Conservation (phyloP, 2,113 vertebrate species). For the Ascaphus truei region DNA sequence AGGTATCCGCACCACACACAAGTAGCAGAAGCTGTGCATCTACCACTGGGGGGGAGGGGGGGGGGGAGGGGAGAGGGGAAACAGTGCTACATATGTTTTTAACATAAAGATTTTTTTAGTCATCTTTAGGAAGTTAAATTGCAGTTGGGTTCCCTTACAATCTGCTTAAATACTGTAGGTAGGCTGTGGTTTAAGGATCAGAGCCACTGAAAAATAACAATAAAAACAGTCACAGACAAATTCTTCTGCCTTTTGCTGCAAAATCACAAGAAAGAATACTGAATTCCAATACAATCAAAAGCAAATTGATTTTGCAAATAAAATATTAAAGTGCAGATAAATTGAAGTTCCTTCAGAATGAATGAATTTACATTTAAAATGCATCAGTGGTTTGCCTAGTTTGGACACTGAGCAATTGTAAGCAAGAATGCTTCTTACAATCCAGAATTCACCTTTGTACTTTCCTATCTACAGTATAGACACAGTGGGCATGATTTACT, state of each 20-base stretch:
- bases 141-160: not conserved
- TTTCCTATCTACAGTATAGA: too few species aligned
- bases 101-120: too few species aligned
- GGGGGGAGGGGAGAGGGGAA: too few species aligned
- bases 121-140: too few species aligned
- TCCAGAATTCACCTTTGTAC: not conserved
- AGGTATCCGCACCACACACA: too few species aligned
- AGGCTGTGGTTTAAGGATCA: conserved; percentile 16
- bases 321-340: conserved; percentile 28
- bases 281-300: conserved; percentile 15
- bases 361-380: conserved; percentile 10
- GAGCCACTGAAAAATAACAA: conserved; percentile 6
- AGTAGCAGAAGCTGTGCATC: too few species aligned
- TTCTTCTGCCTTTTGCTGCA: conserved; percentile 2
- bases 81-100: too few species aligned
- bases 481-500: too few species aligned
- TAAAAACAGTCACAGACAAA: conserved; percentile 15
- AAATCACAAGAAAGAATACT: conserved; percentile 2
- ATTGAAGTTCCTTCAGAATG: not conserved
- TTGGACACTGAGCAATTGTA: not conserved
- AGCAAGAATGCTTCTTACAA: not conserved
- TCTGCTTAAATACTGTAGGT: conserved; percentile 8
- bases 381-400: not conserved
- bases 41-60: too few species aligned
- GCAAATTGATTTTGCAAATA: conserved; percentile 15